These are phyloP conservation scores for Cryptotermes secundus DNA, from an alignment of 1,140 invertebrate genomes.

Conservation along the genomic window DNA sequence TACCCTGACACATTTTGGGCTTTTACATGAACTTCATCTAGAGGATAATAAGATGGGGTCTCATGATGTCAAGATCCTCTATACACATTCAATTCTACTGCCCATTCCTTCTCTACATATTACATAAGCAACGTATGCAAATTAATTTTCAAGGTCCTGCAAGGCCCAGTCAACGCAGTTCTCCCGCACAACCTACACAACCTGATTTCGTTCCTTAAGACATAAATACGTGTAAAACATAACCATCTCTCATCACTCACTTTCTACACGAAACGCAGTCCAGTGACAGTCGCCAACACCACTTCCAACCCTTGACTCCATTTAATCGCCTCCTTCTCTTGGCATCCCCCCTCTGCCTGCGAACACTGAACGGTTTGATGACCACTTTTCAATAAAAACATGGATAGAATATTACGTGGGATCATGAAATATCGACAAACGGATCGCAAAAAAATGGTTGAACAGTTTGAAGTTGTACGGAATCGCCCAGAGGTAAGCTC, in stretches of 20 bases:
- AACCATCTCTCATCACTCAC: background rate
- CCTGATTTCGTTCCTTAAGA: no score
- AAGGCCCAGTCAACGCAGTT: no score
- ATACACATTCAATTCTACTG: no score
- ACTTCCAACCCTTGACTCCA: background rate
- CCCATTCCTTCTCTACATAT: no score
- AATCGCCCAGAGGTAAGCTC: slow-evolving; percentile 76
- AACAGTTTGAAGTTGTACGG: slow-evolving; percentile 83
- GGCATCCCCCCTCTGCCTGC: background rate
- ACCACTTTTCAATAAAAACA: slow-evolving; percentile 43
- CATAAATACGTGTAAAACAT: no score
- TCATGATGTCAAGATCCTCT: no score
- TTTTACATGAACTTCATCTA: no score
- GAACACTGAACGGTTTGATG: background rate
- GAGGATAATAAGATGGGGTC: no score
- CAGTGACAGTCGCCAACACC: background rate
- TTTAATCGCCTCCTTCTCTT: background rate
- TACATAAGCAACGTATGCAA: no score
- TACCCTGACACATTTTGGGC: no score
- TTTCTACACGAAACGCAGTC: background rate
- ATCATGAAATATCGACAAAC: slow-evolving; percentile 84
- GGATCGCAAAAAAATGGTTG: slow-evolving; percentile 79
- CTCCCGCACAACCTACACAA: no score
- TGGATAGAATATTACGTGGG: slow-evolving; percentile 84
- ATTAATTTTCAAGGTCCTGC: no score